These are phyloP conservation scores for Lydus trimaculatus DNA, from an alignment of 2,888 invertebrate species.

Conservation along the genomic window DNA sequence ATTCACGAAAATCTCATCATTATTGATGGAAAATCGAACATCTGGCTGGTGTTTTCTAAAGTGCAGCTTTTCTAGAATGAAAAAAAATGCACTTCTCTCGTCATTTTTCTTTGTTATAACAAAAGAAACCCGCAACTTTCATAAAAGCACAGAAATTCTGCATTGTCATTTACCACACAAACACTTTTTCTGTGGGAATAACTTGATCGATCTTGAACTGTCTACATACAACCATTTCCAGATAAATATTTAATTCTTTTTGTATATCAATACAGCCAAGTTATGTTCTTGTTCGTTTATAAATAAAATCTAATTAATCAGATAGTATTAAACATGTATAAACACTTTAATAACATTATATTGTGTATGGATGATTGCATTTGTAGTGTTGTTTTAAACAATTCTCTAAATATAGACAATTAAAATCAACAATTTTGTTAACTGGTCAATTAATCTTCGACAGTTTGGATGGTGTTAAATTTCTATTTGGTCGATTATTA, in stretches of 20 bases:
- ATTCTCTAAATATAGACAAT: background rate
- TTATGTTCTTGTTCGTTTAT: background rate
- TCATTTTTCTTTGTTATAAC: background rate
- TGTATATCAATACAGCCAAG: background rate
- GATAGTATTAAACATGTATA: background rate
- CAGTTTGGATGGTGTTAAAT: background rate
- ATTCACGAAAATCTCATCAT: no score
- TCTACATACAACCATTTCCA: no score
- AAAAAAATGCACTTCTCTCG: background rate
- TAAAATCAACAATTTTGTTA: background rate
- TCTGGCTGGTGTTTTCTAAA: background rate
- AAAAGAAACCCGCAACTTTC: background rate
- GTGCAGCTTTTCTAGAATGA: background rate
- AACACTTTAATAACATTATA: background rate
- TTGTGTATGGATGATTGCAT: background rate
- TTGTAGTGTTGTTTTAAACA: background rate
- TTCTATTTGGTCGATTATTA: constrained; percentile 1
- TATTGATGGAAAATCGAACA: background rate
- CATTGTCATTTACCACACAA: background rate
- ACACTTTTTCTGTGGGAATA: background rate
- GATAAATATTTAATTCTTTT: background rate
- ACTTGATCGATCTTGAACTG: background rate
- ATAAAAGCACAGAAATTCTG: background rate
- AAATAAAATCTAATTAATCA: background rate
- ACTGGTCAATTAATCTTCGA: background rate